A percentile compares a stretch with the other conserved stretches of the same genome.
phyloP scores from a whole-genome alignment of 2,113 vertebrate species.

The Sinocyclocheilus grahami region DNA sequence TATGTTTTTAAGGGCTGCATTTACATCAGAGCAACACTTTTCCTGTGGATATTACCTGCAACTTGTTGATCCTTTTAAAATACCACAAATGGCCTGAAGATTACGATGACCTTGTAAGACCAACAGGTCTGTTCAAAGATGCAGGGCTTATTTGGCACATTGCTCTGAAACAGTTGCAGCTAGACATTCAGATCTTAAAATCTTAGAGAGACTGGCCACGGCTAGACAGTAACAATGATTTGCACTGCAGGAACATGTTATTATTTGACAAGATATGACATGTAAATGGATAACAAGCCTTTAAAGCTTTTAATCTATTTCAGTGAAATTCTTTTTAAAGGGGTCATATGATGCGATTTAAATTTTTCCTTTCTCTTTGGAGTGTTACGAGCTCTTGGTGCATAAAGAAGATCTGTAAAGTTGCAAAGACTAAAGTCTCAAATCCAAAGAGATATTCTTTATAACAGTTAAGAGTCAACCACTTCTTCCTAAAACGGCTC shows the following conservation, averaged over 20 bases:
- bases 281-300: neutral
- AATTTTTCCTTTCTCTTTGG: no score
- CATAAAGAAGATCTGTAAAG: no score
- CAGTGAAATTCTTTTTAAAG: neutral
- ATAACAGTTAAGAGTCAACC: no score
- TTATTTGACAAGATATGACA: neutral
- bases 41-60: neutral
- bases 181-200: constrained; percentile 5
- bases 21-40: constrained; percentile 17
- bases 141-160: constrained; percentile 18
- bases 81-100: neutral
- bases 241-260: neutral
- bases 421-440: no score
- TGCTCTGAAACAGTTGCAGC: neutral
- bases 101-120: constrained; percentile 8
- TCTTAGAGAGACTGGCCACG: neutral
- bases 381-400: no score
- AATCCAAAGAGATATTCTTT: no score
- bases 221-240: constrained; percentile 7
- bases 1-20: neutral
- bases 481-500: no score
- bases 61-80: constrained; percentile 13
- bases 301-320: neutral
- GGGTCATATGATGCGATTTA: no score
- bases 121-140: neutral